Percentiles rank a stretch among this genome's conserved stretches.
These are phyloP conservation scores for Trachemys scripta DNA, from an alignment of 2,113 vertebrate species.

Conservation along the genomic window DNA sequence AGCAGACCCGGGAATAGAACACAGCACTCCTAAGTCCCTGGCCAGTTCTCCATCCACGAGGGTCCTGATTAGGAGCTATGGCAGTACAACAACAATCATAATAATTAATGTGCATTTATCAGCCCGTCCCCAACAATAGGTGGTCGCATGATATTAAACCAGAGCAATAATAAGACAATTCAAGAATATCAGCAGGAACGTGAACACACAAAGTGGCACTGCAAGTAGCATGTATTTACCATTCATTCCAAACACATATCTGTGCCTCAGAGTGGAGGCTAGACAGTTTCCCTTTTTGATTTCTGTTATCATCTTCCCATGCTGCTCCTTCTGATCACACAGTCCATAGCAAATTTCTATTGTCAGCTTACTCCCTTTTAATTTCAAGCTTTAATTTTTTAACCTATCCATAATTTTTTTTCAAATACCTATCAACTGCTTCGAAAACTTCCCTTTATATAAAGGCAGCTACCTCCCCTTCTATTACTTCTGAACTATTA, in stretches of 20 bases:
- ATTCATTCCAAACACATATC: not conserved
- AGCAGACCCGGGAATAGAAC: not conserved
- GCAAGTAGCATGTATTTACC: not conserved
- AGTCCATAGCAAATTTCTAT: not conserved
- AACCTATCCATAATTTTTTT: constrained; percentile 31
- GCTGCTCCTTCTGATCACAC: constrained; percentile 42
- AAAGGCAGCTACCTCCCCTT: constrained; percentile 10
- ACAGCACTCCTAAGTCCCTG: not conserved
- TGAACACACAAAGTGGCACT: not conserved
- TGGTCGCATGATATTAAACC: not conserved
- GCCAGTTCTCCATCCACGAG: not conserved
- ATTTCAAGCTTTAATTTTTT: constrained; percentile 59
- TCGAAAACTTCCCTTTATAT: constrained; percentile 11
- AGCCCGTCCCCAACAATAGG: not conserved
- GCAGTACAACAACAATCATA: not conserved
- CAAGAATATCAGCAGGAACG: not conserved
- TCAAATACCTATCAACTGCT: not conserved
- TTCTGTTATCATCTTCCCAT: constrained; percentile 8
- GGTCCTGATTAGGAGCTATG: not conserved
- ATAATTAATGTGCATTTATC: not conserved
- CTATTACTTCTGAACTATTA: constrained; percentile 17
- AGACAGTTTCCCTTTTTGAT: not conserved
- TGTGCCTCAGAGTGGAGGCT: not conserved
- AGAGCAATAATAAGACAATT: not conserved
- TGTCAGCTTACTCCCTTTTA: constrained; percentile 5